Conservation (phyloP, 30 jellyfish, hydroid and myxozoan species). For the Hydractinia symbiolongicarpus region DNA sequence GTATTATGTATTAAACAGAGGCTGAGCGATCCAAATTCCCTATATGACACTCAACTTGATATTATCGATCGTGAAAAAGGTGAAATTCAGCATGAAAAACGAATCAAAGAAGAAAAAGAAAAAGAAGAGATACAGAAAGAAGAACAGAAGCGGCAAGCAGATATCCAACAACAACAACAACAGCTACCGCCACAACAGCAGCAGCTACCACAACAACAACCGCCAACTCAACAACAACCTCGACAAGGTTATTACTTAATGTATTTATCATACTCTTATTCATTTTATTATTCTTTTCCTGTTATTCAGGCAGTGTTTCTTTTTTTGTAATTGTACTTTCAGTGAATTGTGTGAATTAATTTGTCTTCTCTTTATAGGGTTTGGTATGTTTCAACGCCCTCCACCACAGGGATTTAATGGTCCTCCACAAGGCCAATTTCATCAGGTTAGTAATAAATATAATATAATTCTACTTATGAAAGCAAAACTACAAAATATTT, state of each 20-base stretch:
- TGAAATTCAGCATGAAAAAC: constrained; percentile 39
- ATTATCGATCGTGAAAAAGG: constrained; percentile 47
- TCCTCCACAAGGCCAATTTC: too few species aligned
- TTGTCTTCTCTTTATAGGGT: too few species aligned
- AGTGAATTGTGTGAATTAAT: too few species aligned
- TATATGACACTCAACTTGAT: constrained; percentile 63
- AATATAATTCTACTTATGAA: too few species aligned
- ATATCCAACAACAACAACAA: constrained; percentile 48
- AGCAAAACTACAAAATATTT: background rate
- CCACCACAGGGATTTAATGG: too few species aligned
- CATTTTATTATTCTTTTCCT: too few species aligned
- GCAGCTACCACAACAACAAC: background rate
- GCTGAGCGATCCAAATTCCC: constrained; percentile 43
- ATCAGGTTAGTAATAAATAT: too few species aligned
- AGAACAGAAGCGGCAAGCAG: constrained; percentile 43
- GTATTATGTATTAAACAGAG: constrained; percentile 27
- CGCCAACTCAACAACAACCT: background rate
- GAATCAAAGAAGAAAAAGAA: constrained; percentile 20
- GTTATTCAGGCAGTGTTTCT: too few species aligned
- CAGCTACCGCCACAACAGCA: constrained; percentile 30
- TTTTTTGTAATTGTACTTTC: too few species aligned
- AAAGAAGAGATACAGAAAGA: constrained; percentile 46
- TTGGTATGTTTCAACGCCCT: too few species aligned
- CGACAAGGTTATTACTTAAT: background rate
- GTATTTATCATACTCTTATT: too few species aligned